These are phyloP conservation scores for Neodon shergylaensis DNA, from an alignment of 2,113 vertebrate genomes.

Conservation along the genomic window DNA sequence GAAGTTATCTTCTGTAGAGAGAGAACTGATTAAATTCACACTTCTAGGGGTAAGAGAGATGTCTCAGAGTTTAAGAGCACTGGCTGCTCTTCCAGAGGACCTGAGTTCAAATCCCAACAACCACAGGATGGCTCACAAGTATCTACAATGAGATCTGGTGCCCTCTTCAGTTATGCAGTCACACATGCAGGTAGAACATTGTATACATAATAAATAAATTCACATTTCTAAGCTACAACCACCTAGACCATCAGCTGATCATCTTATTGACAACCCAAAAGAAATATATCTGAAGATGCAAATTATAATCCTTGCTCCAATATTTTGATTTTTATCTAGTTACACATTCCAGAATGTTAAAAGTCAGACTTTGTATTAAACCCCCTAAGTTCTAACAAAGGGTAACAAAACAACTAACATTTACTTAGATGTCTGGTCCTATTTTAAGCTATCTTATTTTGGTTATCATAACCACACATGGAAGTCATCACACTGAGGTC, in stretches of 20 bases:
- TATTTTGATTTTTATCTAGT: neutral
- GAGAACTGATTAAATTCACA: neutral
- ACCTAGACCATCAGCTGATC: neutral
- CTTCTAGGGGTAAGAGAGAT: neutral
- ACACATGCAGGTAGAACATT: no score
- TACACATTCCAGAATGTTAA: neutral
- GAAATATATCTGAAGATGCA: neutral
- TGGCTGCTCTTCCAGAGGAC: no score
- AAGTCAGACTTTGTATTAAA: neutral
- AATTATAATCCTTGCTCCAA: neutral
- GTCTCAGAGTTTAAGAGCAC: no score
- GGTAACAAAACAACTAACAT: neutral
- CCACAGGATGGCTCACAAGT: no score
- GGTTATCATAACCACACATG: neutral
- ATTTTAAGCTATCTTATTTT: conserved; percentile 21
- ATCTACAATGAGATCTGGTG: no score
- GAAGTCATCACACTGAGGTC: neutral
- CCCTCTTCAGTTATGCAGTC: no score
- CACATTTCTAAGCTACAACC: neutral
- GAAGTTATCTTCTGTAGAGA: neutral
- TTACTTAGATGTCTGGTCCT: neutral
- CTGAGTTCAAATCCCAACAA: no score
- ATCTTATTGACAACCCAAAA: neutral
- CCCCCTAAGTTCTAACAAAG: neutral
- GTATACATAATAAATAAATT: neutral